phyloP scores from a whole-genome alignment of 2,113 vertebrate genomes.

The human region DNA sequence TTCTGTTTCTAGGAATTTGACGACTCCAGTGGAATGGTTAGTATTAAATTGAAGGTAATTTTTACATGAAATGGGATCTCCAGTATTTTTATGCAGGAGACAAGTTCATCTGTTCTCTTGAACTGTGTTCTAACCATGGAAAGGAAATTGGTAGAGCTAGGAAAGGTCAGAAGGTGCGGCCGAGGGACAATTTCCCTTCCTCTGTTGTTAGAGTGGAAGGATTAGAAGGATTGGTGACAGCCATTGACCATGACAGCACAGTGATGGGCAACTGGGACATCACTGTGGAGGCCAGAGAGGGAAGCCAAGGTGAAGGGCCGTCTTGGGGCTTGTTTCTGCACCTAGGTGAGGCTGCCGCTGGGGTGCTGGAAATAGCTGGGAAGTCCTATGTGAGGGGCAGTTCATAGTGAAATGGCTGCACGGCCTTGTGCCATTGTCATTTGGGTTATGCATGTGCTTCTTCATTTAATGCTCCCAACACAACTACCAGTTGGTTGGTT shows the following conservation, averaged over 20 bases:
- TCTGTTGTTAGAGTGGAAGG: background rate
- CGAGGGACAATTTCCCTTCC: background rate
- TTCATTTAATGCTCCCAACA: background rate
- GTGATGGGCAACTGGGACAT: background rate
- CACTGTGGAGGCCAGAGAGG: background rate
- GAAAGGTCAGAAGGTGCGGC: background rate
- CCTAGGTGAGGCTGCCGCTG: fast-evolving
- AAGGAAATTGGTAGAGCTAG: background rate
- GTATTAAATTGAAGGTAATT: background rate
- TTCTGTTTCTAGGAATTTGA: background rate
- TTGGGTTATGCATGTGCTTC: too few species aligned
- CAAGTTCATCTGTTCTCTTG: background rate
- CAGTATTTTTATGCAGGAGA: background rate
- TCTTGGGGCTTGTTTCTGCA: background rate
- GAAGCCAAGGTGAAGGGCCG: background rate
- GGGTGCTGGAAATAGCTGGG: background rate
- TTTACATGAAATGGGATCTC: background rate
- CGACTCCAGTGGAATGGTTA: background rate
- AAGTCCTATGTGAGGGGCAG: background rate
- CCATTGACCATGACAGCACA: background rate
- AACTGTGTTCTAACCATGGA: background rate
- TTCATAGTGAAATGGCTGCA: too few species aligned
- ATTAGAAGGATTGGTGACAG: background rate
- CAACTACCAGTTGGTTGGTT: background rate
- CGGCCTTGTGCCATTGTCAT: too few species aligned